Evolutionary conservation across 2,113 vertebrate genomes (phyloP).

Genomic region (Desmodus rotundus): DNA sequence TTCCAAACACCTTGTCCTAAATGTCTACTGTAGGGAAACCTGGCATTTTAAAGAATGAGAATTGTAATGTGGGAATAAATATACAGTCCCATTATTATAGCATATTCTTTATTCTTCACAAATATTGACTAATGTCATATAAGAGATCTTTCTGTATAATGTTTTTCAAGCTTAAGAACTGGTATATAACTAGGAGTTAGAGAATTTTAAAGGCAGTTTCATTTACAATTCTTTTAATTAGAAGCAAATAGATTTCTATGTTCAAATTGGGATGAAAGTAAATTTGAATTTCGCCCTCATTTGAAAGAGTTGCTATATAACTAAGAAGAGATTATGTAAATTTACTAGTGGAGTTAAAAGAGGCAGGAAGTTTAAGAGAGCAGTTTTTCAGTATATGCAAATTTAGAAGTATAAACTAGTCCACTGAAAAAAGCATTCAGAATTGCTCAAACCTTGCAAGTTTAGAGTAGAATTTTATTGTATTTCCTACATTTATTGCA

Average conservation of each 20-base stretch:
- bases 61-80: neutral
- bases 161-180: neutral
- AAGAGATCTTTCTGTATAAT: neutral
- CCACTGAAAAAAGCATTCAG: neutral
- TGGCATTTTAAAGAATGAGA: neutral
- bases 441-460: neutral
- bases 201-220: neutral
- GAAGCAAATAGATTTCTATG: neutral
- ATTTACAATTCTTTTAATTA: neutral
- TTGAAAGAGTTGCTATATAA: neutral
- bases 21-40: neutral
- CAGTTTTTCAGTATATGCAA: neutral
- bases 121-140: neutral
- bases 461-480: neutral
- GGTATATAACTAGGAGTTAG: neutral
- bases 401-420: neutral
- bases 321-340: neutral
- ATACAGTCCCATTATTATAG: neutral
- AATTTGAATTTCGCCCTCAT: neutral
- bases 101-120: neutral
- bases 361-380: neutral
- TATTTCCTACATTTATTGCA: neutral
- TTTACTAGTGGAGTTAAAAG: neutral
- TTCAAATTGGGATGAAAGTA: neutral
- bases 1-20: conserved; percentile 27